These are phyloP conservation scores for Tachycineta bicolor DNA, from an alignment of 2,113 vertebrate species.

Conservation along the genomic window DNA sequence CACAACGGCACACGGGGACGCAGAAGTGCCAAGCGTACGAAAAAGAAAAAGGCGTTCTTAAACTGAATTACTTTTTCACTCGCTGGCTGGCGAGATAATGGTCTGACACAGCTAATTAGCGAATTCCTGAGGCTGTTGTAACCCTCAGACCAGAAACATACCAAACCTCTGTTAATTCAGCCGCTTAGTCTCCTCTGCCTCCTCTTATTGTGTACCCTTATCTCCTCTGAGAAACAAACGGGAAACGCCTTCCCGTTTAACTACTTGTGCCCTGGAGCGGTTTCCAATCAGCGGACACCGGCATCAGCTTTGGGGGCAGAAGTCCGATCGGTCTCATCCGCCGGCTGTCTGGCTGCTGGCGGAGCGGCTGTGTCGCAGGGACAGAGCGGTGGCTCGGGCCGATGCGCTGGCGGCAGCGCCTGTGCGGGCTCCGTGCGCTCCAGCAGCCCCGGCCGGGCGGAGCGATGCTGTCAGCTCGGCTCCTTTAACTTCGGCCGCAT, in stretches of 20 bases:
- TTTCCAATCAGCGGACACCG: neutral
- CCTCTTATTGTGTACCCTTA: neutral
- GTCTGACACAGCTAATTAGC: conserved; percentile 21
- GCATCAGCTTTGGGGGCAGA: neutral
- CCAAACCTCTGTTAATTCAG: neutral
- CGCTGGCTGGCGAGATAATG: conserved; percentile 20
- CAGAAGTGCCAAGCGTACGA: neutral
- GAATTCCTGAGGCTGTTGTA: conserved; percentile 42
- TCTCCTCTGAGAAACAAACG: neutral
- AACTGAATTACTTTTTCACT: neutral
- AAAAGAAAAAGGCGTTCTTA: neutral
- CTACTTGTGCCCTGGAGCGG: neutral
- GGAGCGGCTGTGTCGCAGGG: neutral
- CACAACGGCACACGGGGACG: fast-evolving
- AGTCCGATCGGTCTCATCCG: neutral
- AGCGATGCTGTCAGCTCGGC: neutral
- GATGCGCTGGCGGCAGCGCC: too few relatives aligned
- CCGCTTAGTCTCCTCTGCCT: neutral
- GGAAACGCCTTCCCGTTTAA: neutral
- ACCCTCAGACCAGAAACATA: neutral
- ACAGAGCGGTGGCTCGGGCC: neutral
- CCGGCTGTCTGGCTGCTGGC: neutral
- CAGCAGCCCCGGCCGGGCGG: neutral
- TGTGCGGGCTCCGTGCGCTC: neutral
- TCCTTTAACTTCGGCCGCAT: neutral